Evolutionary conservation across 2,113 vertebrate species (phyloP), one percentile per base, ranked within the genome.

Genomic region (Leptosomus discolor): DNA sequence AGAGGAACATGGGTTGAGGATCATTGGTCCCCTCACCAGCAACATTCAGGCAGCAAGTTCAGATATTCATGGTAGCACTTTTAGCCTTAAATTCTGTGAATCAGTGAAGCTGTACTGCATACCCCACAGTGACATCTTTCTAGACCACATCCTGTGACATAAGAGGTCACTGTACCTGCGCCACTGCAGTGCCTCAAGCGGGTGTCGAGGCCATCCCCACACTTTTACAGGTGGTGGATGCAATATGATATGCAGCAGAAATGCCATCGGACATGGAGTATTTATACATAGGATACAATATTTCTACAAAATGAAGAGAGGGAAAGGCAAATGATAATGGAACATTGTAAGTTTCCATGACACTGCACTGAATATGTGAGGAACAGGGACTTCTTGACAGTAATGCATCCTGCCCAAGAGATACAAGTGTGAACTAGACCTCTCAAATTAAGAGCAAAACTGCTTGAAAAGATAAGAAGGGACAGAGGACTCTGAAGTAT

Each of bases 381-480:
- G 54, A 85, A 51, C 6, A 30, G 26, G 7, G 34, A 68, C 41
- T 90, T 85, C 78, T 65, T 85, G 32, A 57, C 36, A 78, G 45
- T 18, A 26, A 83, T 57, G 32, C 36, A 64, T 45, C 34, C 54
- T 56, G 21, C 32, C 27, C 65, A 80, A 79, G 43, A 91, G n/a
- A 58, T n/a, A 15, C 22, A 39, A 48, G 43, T 57, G 58, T 85
- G 45, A 82, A 89, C 78, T 58, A 88, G 63, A 89, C 45, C 37
- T 73, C 36, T 73, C 85, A 94, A 65, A 80, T 73, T 79, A 91
- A 14, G 53, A 77, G 11, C 6, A 88, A 67, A 93, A 87, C 34
- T 80, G 41, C 63, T 61, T 81, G 41, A 71, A 69, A 67, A 78
- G 20, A 71, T 17, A 75, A 51, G 92, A 85, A 88, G 37, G 48